phyloP scores from a whole-genome alignment of 2,888 invertebrate genomes.

The Ennomos erosarius region DNA sequence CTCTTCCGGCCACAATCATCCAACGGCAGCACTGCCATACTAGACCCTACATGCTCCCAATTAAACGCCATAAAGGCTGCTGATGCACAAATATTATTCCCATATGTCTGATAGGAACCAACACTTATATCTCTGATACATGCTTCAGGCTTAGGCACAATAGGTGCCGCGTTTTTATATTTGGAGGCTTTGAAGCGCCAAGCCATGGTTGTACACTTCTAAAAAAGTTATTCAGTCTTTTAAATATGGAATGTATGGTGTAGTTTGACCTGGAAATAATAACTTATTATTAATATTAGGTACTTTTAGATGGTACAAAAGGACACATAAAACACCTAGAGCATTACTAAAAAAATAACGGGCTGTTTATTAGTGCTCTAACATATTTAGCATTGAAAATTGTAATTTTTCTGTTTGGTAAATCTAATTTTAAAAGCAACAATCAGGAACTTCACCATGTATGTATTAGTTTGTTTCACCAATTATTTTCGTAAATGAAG shows the following conservation, averaged over 20 bases:
- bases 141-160: conserved; percentile 97
- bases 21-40: conserved; percentile 94
- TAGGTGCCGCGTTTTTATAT: conserved; percentile 98
- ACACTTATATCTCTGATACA: conserved; percentile 95
- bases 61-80: conserved; percentile 98
- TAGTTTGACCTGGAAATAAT: conserved; percentile 57
- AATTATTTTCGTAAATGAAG: not conserved
- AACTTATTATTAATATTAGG: not conserved
- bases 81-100: conserved; percentile 97
- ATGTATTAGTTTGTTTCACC: not conserved
- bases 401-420: conserved; percentile 15
- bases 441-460: no score
- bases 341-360: conserved; percentile 16
- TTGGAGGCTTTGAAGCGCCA: conserved; percentile 99
- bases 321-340: conserved; percentile 12
- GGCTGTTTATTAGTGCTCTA: conserved; percentile 8
- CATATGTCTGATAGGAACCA: conserved; percentile 96
- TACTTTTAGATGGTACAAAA: not conserved
- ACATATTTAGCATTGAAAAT: conserved; percentile 10
- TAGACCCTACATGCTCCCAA: conserved; percentile 96
- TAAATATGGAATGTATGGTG: conserved; percentile 74
- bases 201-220: conserved; percentile 88
- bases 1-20: conserved; percentile 95
- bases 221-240: conserved; percentile 75
- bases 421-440: not conserved